Conservation (phyloP, 2,888 invertebrate species). For the Lycophotia porphyrea region DNA sequence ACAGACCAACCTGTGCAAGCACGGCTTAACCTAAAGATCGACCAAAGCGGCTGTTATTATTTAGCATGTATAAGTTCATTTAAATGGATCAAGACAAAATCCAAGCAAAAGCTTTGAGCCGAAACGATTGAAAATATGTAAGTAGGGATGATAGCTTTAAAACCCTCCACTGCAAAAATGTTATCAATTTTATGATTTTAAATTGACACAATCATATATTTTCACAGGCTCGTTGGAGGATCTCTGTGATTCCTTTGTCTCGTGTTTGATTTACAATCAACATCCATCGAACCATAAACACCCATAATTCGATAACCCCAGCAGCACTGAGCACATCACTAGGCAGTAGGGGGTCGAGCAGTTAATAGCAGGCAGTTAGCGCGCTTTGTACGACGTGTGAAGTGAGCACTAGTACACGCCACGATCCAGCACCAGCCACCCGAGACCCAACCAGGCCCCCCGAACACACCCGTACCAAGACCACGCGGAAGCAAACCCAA, state of each 20-base stretch:
- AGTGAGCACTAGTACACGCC: conserved; percentile 86
- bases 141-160: background rate
- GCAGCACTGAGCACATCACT: conserved; percentile 75
- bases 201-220: background rate
- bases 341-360: conserved; percentile 81
- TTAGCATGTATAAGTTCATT: background rate
- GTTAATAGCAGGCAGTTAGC: conserved; percentile 90
- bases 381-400: conserved; percentile 89
- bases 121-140: too few relatives aligned
- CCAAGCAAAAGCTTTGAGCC: background rate
- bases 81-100: background rate
- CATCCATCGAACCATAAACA: too few relatives aligned
- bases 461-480: conserved; percentile 13
- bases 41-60: too few relatives aligned
- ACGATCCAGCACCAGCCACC: conserved; percentile 68
- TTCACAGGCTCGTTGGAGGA: background rate
- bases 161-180: background rate
- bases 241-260: background rate
- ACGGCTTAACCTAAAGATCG: too few relatives aligned
- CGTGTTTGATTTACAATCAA: background rate
- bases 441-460: conserved; percentile 64
- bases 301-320: conserved; percentile 39
- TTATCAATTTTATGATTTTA: background rate
- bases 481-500: conserved; percentile 21
- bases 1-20: too few relatives aligned